Evolutionary conservation across 2,113 vertebrate species (phyloP), one percentile per base, ranked within the genome.

Genomic region (Cavia aperea): DNA sequence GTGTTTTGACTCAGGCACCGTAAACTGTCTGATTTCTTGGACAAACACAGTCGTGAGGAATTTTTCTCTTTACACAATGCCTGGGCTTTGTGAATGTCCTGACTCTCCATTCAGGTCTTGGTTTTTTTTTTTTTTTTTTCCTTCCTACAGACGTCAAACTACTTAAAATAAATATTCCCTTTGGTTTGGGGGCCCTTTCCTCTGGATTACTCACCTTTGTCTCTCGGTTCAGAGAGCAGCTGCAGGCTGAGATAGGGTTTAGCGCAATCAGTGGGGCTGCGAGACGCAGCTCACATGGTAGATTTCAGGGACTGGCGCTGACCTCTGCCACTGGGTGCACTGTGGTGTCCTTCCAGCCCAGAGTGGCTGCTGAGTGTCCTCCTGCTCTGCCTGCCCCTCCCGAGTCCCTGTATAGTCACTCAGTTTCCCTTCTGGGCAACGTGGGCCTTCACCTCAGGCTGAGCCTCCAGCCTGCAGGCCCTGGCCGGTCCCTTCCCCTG

Each of bases 1-100:
- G 79, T 97, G 97, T 97, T 98, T 97, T 97, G 97, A 95, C 96
- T 97, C 95, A 23, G 83, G 92, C 73, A 88, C 91, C 93, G 94
- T 95, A 96, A 96, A 97, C 81, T 93, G 94, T 95, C 96, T 97
- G 91, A 10, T 97, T 97, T 96, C 96, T 97, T 96, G 94, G 89
- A 96, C 96, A 97, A 97, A 96, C 95, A 95, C 0, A 0, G 58
- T 81, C 88, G 60, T 65, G 68, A 93, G 92, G 63, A 96, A 93
- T 95, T 95, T 96, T 89, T 93, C 92, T 93, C 72, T 94, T 91
- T 75, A 94, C 89, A 97, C 95, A 97, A 97, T 96, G 95, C 94
- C 94, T 7, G 1, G 78, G 87, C 92, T 92, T 56, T 95, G 89
- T 84, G 91, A 95, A 95, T 95, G 95, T 93, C 94, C 93, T 39